These are phyloP conservation scores for Platycnemis pennipes DNA, from an alignment of 2,888 invertebrate species.

Conservation along the genomic window DNA sequence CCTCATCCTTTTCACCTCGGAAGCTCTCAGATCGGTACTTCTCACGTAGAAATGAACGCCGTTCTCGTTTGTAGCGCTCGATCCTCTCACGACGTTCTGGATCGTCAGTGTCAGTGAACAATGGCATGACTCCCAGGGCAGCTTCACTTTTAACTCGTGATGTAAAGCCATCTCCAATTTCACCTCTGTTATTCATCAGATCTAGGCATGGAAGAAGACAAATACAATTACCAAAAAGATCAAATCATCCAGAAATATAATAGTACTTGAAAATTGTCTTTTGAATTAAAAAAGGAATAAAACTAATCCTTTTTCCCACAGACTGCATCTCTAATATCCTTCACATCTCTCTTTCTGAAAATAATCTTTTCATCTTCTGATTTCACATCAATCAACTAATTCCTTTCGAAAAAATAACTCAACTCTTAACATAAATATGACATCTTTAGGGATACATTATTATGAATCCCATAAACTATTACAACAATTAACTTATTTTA, in stretches of 20 bases:
- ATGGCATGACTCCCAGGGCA: slow-evolving; percentile 76
- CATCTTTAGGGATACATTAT: too few species aligned
- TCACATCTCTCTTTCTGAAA: too few species aligned
- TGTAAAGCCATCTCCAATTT: slow-evolving; percentile 72
- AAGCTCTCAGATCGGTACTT: slow-evolving; percentile 87
- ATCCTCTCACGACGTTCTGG: slow-evolving; percentile 88
- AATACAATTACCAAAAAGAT: slow-evolving; percentile 77
- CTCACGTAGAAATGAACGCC: slow-evolving; percentile 91
- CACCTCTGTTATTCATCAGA: slow-evolving; percentile 75
- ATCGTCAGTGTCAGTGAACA: slow-evolving; percentile 81
- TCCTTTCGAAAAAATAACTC: too few species aligned
- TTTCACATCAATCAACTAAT: too few species aligned
- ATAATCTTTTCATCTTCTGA: too few species aligned
- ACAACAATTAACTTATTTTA: too few species aligned
- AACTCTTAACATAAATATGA: too few species aligned
- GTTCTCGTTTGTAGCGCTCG: slow-evolving; percentile 94
- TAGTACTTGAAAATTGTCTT: too few species aligned
- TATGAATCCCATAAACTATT: too few species aligned
- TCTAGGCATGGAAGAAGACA: slow-evolving; percentile 77
- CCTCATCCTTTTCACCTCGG: slow-evolving; percentile 80
- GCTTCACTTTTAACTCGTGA: slow-evolving; percentile 77
- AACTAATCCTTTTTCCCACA: too few species aligned
- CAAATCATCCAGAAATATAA: slow-evolving; percentile 77
- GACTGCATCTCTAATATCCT: too few species aligned
- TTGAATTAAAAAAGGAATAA: too few species aligned